Base-by-base conservation (phyloP, 2,113 vertebrate species). In the Parus major region DNA sequence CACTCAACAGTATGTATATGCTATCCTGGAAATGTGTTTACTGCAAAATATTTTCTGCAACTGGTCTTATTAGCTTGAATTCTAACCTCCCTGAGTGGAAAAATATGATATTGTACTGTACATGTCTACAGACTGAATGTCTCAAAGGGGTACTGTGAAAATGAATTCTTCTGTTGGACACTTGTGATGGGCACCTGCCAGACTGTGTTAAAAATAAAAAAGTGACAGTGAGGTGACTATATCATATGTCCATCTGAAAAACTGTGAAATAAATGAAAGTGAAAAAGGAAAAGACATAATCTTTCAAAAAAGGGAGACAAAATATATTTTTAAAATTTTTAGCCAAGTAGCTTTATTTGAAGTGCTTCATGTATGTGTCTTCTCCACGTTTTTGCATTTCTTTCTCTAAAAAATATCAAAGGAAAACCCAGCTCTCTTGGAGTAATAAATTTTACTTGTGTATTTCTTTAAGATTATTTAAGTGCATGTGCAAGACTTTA, bases 1-100 rank as follows among this genome's bases (percentile, higher is more conserved):
- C 42, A 27, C 46, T 44, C 28, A 49, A n/a, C n/a, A 64, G 5
- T 64, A 20, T 31, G 13, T 35, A 12, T 57, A 11, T n/a, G 22
- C 70, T 72, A 36, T 24, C 24, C 70, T 72, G 65, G 42, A 86
- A 92, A 25, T 23, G 36, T 24, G 41, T 80, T 93, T 76, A 19
- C 53, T 95, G 55, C n/a, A 75, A 89, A 92, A 71, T 77, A 88
- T 47, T 83, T 81, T 60, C 41, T 72, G 57, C 25, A 76, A 12
- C 28, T 70, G 11, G 28, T 73, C 52, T 56, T 78, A 61, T 23
- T 84, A 82, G 1, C 35, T 66, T 72, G 36, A 79, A 89, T 93
- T 72, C 57, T 36, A 69, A 28, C 29, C 49, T 82, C 7, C 3
- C 24, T 61, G 49, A 65, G 25, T 22, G 17, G 20, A 75, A 71